These are phyloP conservation scores for Pangasius sanitwongsei DNA, from an alignment of 2,797 vertebrate genomes.

Conservation along the genomic window DNA sequence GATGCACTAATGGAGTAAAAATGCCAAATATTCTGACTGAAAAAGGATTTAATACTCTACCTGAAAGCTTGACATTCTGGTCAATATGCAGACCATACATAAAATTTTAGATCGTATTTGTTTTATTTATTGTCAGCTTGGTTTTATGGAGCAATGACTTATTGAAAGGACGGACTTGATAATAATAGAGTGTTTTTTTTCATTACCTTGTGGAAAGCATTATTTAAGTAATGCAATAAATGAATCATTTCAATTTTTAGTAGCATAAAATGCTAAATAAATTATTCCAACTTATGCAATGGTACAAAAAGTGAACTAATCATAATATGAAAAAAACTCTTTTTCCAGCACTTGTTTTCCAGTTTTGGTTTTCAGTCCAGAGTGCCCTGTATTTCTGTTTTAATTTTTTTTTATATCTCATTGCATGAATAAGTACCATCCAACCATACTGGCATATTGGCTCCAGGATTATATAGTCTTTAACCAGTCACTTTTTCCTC, in stretches of 20 bases:
- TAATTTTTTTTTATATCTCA: no score
- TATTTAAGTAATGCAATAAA: not conserved
- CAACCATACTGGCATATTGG: not conserved
- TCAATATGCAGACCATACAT: not conserved
- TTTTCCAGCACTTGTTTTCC: not conserved
- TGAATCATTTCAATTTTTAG: not conserved
- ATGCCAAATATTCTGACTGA: not conserved
- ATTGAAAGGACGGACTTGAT: not conserved
- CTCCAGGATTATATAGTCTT: not conserved
- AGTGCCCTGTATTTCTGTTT: not conserved
- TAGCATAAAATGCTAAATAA: not conserved
- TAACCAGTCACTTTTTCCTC: not conserved
- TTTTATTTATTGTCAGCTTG: not conserved
- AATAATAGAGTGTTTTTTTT: not conserved
- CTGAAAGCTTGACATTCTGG: not conserved
- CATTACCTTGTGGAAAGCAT: conserved; percentile 1
- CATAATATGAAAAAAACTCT: not conserved
- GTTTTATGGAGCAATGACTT: not conserved
- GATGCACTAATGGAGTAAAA: not conserved
- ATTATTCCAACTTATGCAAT: not conserved
- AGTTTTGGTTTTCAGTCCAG: not conserved
- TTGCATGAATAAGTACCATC: not conserved
- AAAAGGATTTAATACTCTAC: not conserved
- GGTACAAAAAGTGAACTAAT: not conserved
- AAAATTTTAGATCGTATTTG: not conserved